Evolutionary conservation across 2,888 invertebrate genomes (phyloP).

Genomic region (Lumbricus terrestris): DNA sequence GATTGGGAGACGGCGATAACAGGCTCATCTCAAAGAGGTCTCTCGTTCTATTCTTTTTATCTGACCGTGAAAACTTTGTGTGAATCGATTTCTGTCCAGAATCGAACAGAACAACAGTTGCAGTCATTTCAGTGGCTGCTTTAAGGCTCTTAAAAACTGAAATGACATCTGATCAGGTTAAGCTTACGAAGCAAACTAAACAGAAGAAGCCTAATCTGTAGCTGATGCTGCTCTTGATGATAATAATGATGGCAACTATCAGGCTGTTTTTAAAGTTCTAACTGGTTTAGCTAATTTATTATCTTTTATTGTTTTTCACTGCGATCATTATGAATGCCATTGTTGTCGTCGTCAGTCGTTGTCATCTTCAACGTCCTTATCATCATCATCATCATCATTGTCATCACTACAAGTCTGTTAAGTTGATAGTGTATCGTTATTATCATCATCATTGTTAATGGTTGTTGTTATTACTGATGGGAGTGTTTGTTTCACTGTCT

Average conservation of each 20-base stretch:
- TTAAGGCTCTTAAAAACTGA: background rate
- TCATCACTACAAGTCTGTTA: background rate
- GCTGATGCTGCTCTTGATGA: background rate
- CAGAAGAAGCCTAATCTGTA: background rate
- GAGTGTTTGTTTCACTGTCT: conserved; percentile 10
- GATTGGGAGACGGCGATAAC: background rate
- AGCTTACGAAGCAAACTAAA: background rate
- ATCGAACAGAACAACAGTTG: background rate
- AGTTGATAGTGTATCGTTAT: background rate
- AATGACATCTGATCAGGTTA: background rate
- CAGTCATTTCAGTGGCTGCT: background rate
- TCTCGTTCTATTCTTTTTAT: background rate
- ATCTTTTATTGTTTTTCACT: conserved; percentile 6
- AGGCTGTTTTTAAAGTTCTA: conserved; percentile 9
- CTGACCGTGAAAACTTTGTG: background rate
- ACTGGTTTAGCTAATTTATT: conserved; percentile 16
- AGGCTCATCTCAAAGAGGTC: background rate
- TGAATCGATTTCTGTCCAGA: background rate
- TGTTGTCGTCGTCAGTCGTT: background rate
- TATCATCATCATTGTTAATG: background rate
- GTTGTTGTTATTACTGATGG: conserved; percentile 12
- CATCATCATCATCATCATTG: background rate
- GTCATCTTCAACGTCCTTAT: background rate
- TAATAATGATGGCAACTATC: conserved; percentile 3
- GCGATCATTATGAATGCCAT: conserved; percentile 12